phyloP scores from a whole-genome alignment of 2,113 vertebrate genomes.

The Hypomesus transpacificus region DNA sequence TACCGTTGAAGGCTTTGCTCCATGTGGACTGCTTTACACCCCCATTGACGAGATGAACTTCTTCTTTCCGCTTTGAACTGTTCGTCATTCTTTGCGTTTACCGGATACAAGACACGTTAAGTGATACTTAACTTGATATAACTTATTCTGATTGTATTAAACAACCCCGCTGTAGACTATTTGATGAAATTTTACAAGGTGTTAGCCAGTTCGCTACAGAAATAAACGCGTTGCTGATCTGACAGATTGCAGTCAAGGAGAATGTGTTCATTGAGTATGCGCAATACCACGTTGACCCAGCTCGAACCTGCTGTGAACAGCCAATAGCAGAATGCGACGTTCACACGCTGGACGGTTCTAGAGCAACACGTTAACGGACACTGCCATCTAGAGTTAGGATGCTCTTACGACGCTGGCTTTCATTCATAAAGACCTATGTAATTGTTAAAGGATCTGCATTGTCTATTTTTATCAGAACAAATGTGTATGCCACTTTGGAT shows the following conservation, averaged over 20 bases:
- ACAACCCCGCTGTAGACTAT: background rate
- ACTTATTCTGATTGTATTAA: background rate
- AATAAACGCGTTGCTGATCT: slow-evolving; percentile 53
- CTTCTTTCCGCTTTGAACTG: slow-evolving; percentile 73
- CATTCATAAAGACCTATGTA: background rate
- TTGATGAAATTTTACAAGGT: background rate
- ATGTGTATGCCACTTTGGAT: no score
- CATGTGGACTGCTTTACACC: slow-evolving; percentile 74
- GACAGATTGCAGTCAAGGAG: slow-evolving; percentile 53
- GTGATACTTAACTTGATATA: background rate
- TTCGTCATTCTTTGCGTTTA: slow-evolving; percentile 65
- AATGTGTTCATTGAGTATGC: slow-evolving; percentile 49
- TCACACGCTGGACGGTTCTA: background rate
- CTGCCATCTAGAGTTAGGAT: slow-evolving; percentile 37
- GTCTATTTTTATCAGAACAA: no score
- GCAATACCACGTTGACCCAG: slow-evolving; percentile 23
- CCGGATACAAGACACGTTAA: slow-evolving; percentile 23
- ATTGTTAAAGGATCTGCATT: background rate
- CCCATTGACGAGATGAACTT: slow-evolving; percentile 70
- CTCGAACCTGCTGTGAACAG: slow-evolving; percentile 47
- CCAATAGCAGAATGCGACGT: slow-evolving; percentile 76
- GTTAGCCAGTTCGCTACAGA: slow-evolving; percentile 23
- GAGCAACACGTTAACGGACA: slow-evolving; percentile 19
- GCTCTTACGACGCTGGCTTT: background rate
- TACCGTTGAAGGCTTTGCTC: slow-evolving; percentile 73